Percentiles rank a stretch among this genome's conserved stretches.
Evolutionary conservation across 2,797 vertebrate genomes (phyloP).

Genomic region (Anabacerthia variegaticeps): DNA sequence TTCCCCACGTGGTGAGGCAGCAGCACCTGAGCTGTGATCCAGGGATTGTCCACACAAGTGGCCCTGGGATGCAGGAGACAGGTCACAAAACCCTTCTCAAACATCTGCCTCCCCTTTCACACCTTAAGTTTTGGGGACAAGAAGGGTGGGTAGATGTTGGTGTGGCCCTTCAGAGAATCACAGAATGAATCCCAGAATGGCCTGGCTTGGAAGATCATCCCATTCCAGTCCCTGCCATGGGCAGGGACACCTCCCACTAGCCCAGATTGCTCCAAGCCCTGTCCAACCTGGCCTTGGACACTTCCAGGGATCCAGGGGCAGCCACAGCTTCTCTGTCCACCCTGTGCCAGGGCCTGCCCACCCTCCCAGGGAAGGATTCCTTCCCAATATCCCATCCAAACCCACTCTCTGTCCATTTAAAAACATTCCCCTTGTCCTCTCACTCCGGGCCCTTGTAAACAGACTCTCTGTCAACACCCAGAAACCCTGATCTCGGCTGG

Average conservation of each 20-base stretch:
- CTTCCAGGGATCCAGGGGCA: background rate
- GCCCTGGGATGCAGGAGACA: background rate
- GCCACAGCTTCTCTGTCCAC: rapidly evolving
- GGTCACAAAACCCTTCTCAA: background rate
- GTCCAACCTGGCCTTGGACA: background rate
- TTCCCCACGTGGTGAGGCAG: no score
- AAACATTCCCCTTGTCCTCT: background rate
- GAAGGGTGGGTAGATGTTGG: background rate
- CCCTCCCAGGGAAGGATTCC: rapidly evolving
- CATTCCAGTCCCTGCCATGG: background rate
- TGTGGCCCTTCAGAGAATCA: background rate
- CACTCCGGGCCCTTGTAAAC: rapidly evolving
- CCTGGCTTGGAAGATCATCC: background rate
- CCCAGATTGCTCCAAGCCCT: rapidly evolving
- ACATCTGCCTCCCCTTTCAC: background rate
- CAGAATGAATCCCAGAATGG: background rate
- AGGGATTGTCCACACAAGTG: background rate
- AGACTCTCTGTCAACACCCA: background rate
- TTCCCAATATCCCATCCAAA: background rate
- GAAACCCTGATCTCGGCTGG: background rate
- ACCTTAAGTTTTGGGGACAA: background rate
- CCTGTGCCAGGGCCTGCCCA: background rate
- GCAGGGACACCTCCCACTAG: rapidly evolving
- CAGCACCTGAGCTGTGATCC: background rate
- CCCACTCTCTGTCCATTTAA: rapidly evolving